Evolutionary conservation across 1,140 invertebrate genomes (phyloP), one percentile per base, ranked within the genome.

Genomic region (Bicyclus anynana): DNA sequence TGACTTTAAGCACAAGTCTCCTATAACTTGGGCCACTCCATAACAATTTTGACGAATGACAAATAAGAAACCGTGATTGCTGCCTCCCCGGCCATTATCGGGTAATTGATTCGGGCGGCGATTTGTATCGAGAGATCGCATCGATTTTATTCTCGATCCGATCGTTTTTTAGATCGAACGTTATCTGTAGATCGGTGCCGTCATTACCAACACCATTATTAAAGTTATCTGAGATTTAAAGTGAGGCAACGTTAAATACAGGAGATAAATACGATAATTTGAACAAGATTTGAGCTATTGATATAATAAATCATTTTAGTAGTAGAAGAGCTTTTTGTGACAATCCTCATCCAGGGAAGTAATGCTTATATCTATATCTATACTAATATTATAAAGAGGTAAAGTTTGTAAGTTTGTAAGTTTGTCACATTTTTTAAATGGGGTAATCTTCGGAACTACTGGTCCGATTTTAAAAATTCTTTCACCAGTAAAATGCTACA

Each of bases 61-160:
- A 84, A 87, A 87, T 85, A 83, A 83, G 81, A 87, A 84, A 70
- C 55, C 67, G 72, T 78, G 81, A 84, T 84, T 77, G 72, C 70
- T 67, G 49, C 70, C 54, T 54, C 51, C 35, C 52, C 61, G 67
- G 67, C 80, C 77, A 80, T 84, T 76, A 80, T 61, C 64, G 49
- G 55, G 74, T 75, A 83, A 85, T 87, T 82, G 80, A 80, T 76
- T 76, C 65, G 66, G 65, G 67, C 64, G 60, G 55, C 71, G 64
- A 75, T 81, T 70, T 71, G 69, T 71, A 78, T 74, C 69, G 65
- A 51, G 48, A 38, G 47, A 26, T 48, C 38, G 42, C 20, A 35
- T 21, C 29, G 48, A 40, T 67, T 13, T 46, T 47, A 27, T 47
- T 14, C 21, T 47, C 21, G 44, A n/a, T 21, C 7, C 40, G 40